Percentiles rank a stretch among this genome's conserved stretches.
Conservation (phyloP, 2,797 vertebrate species). For the Zenarchopterus dispar region DNA sequence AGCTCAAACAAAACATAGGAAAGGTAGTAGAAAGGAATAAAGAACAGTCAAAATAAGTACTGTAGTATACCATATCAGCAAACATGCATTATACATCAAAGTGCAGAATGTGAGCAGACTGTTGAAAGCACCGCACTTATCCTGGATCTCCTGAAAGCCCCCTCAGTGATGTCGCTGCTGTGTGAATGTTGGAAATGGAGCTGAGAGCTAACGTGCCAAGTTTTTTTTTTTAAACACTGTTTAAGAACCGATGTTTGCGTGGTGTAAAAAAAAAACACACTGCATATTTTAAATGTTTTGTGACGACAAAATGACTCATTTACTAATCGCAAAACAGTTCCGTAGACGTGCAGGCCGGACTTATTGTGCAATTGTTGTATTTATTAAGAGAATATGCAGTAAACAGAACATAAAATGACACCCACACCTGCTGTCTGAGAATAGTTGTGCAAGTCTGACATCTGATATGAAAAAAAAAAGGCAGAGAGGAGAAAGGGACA, state of each 20-base stretch:
- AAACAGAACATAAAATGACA: background rate
- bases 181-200: conserved; percentile 41
- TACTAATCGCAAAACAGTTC: conserved; percentile 26
- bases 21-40: conserved; percentile 27
- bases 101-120: conserved; percentile 55
- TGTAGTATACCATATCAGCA: conserved; percentile 54
- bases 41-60: conserved; percentile 45
- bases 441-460: conserved; percentile 55
- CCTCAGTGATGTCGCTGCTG: conserved; percentile 37
- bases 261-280: conserved; percentile 3
- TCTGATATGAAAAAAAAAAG: conserved; percentile 50
- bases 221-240: background rate
- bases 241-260: conserved; percentile 27
- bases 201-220: conserved; percentile 32
- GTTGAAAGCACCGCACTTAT: conserved; percentile 39
- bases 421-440: conserved; percentile 44
- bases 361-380: background rate
- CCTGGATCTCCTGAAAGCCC: conserved; percentile 33
- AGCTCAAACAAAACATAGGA: conserved; percentile 20
- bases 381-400: too few relatives aligned
- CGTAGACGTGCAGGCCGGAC: background rate
- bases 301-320: conserved; percentile 23
- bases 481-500: conserved; percentile 36
- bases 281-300: conserved; percentile 18
- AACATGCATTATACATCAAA: conserved; percentile 74